Percentiles rank a stretch among this genome's conserved stretches.
Evolutionary conservation across 2,888 invertebrate genomes (phyloP).

Genomic region (Hedya salicella): DNA sequence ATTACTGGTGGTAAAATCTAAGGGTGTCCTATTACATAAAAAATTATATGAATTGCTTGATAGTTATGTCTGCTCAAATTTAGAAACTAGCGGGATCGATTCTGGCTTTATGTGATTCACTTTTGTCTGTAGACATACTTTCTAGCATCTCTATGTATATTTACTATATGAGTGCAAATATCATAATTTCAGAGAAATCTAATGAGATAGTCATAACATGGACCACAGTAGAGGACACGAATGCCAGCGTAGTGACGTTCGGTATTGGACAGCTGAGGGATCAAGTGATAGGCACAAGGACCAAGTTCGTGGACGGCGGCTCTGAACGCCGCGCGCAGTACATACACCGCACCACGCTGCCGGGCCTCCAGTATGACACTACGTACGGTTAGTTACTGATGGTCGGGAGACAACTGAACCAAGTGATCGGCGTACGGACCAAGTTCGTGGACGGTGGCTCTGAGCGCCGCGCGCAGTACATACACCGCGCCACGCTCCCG

Average conservation of each 20-base stretch:
- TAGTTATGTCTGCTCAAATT: too few relatives aligned
- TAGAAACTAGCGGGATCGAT: too few relatives aligned
- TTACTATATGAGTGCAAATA: too few relatives aligned
- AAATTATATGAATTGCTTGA: too few relatives aligned
- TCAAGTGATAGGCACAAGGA: conserved; percentile 83
- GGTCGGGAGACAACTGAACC: conserved; percentile 88
- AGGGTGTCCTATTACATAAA: too few relatives aligned
- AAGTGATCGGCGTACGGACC: conserved; percentile 83
- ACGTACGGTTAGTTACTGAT: conserved; percentile 88
- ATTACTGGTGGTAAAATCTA: too few relatives aligned
- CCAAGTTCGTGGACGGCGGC: conserved; percentile 91
- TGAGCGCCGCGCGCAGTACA: conserved; percentile 87
- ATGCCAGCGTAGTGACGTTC: conserved; percentile 89
- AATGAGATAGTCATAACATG: conserved; percentile 92
- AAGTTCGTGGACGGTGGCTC: conserved; percentile 91
- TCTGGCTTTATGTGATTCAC: too few relatives aligned
- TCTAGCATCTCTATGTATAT: too few relatives aligned
- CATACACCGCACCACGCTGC: conserved; percentile 90
- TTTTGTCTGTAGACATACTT: too few relatives aligned
- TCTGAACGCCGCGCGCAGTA: conserved; percentile 86
- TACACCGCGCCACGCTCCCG: conserved; percentile 89
- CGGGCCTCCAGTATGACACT: conserved; percentile 85
- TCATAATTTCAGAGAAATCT: conserved; percentile 80
- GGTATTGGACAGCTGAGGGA: conserved; percentile 86
- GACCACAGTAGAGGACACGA: conserved; percentile 90